Evolutionary conservation across 2,113 vertebrate genomes (phyloP), one percentile per base, ranked within the genome.

Genomic region (Octodon degus): DNA sequence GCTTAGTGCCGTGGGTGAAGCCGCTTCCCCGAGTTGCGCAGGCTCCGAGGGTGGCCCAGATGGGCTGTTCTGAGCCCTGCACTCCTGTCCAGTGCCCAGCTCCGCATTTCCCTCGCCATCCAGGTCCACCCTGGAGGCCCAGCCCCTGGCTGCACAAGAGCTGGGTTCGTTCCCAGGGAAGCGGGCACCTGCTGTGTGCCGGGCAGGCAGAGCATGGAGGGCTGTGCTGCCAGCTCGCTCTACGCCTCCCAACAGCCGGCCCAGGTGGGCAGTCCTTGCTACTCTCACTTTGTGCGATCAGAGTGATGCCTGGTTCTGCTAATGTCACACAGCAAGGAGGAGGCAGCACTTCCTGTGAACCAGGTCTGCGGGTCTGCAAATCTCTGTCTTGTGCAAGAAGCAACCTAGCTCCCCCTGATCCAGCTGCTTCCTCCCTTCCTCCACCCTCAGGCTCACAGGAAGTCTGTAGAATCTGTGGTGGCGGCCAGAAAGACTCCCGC

Each of bases 201-300:
- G 0, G 22, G 34, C 11, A 0, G 8, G 4, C 9, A 3, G n/a
- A 27, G 72, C n/a, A 47, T 1, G 14, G 50, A 24, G 30, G 70
- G 63, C 20, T 1, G 12, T 25, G n/a, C 17, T 1, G 40, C n/a
- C 24, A 0, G 0, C 40, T 65, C 32, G 20, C 47, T 13, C 43
- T 50, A 7, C 16, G 25, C n/a, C 17, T 65, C 14, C 27, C 32
- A 2, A 1, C 40, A 58, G 1, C 30, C 40, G n/a, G 0, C n/a
- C 7, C 20, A 1, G 1, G 2, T 7, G 30, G 80, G 77, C 60
- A 47, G 16, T 63, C 7, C 12, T 19, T 0, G 3, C 22, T 47
- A 13, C 6, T 85, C 27, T 43, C 55, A 5, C n/a, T 63, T 37
- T 47, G 58, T 47, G 25, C 74, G 53, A 7, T 43, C 77, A 88